phyloP scores from a whole-genome alignment of 2,888 invertebrate genomes.

The Tigriopus californicus region DNA sequence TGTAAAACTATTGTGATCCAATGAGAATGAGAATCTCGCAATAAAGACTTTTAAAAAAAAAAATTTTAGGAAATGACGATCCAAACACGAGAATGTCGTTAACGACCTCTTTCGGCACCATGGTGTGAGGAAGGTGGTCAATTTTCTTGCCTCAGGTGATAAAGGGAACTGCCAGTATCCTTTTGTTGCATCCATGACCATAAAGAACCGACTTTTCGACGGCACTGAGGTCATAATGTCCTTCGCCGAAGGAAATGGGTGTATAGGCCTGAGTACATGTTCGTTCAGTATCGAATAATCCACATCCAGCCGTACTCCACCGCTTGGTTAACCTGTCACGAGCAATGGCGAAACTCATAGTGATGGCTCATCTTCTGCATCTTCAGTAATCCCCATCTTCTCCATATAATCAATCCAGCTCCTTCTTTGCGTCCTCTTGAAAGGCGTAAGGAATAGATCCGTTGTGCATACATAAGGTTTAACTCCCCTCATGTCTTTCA shows the following conservation, averaged over 20 bases:
- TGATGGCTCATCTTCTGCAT: too few relatives aligned
- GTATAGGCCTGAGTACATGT: slow-evolving; percentile 3
- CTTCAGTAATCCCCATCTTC: too few relatives aligned
- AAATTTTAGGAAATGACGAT: background rate
- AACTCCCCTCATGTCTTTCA: background rate
- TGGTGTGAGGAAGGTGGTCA: slow-evolving; percentile 10
- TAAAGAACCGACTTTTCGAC: slow-evolving; percentile 1
- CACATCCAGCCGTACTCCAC: background rate
- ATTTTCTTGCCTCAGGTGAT: background rate
- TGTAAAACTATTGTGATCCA: too few relatives aligned
- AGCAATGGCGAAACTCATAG: too few relatives aligned
- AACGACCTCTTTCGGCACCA: background rate
- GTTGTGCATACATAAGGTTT: too few relatives aligned
- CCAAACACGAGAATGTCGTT: background rate
- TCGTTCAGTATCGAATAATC: slow-evolving; percentile 13
- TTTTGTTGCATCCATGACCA: background rate
- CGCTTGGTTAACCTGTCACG: too few relatives aligned
- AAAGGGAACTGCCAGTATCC: slow-evolving; percentile 15
- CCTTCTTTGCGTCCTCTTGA: too few relatives aligned
- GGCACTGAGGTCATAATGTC: slow-evolving; percentile 2
- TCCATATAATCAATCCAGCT: too few relatives aligned
- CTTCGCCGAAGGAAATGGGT: slow-evolving; percentile 11
- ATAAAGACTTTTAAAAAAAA: too few relatives aligned
- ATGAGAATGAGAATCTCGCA: too few relatives aligned
- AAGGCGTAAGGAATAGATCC: too few relatives aligned